Evolutionary conservation across 2,888 invertebrate species (phyloP).

Genomic region (Monoplex corrugatus): DNA sequence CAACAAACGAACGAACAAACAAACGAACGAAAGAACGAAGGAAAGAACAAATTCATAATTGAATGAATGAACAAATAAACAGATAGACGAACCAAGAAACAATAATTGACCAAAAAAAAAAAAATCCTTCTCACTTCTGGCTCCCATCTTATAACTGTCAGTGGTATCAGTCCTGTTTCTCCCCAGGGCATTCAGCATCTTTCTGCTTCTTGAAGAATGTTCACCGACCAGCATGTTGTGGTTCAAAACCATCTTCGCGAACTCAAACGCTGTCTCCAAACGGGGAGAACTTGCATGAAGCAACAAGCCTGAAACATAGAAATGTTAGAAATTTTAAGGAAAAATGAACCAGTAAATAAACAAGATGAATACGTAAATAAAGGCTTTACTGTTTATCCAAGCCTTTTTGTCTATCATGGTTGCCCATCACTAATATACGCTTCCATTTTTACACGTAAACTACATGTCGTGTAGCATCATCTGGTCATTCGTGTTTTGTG

Average conservation of each 20-base stretch:
- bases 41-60: background rate
- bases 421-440: too few species aligned
- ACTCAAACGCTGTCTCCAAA: slow-evolving; percentile 53
- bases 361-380: too few species aligned
- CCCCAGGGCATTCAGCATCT: slow-evolving; percentile 41
- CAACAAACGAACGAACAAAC: slow-evolving; percentile 27
- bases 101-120: background rate
- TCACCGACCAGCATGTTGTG: slow-evolving; percentile 47
- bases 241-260: slow-evolving; percentile 57
- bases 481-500: too few species aligned
- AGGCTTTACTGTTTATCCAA: too few species aligned
- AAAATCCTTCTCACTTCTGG: slow-evolving; percentile 49
- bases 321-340: too few species aligned
- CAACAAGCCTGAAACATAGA: slow-evolving; percentile 51
- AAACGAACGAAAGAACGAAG: background rate
- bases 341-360: too few species aligned
- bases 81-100: background rate
- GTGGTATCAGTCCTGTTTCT: slow-evolving; percentile 59
- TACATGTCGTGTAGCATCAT: too few species aligned
- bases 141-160: slow-evolving; percentile 64
- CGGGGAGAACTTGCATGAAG: slow-evolving; percentile 42
- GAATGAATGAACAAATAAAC: background rate
- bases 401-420: too few species aligned
- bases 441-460: too few species aligned
- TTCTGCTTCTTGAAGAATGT: background rate